Evolutionary conservation across 2,113 vertebrate genomes (phyloP).

Genomic region (Epinephelus moara): DNA sequence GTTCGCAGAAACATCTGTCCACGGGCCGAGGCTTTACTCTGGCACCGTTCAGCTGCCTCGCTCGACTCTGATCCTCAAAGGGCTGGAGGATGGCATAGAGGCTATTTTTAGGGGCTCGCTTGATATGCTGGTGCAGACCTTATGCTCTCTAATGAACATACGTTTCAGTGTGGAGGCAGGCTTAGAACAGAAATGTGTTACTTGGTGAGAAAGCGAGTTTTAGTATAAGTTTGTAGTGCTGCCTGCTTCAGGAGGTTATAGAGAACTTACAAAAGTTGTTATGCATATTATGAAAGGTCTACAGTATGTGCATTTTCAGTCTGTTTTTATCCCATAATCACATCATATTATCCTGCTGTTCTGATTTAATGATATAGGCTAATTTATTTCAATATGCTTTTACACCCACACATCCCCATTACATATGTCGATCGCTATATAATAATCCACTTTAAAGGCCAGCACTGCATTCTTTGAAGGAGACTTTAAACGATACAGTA

Average conservation of each 20-base stretch:
- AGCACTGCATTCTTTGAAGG: slow-evolving; percentile 28
- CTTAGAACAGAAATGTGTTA: slow-evolving; percentile 29
- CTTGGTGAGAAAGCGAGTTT: slow-evolving; percentile 7
- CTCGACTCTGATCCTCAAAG: slow-evolving; percentile 77
- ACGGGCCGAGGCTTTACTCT: slow-evolving; percentile 61
- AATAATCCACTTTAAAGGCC: slow-evolving; percentile 51
- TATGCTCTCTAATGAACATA: slow-evolving; percentile 71
- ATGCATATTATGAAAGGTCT: neutral
- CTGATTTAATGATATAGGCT: neutral
- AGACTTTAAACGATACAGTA: slow-evolving; percentile 13
- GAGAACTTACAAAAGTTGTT: neutral
- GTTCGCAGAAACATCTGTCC: slow-evolving; percentile 83
- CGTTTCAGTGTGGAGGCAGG: slow-evolving; percentile 12
- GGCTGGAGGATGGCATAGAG: slow-evolving; percentile 60
- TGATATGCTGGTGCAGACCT: slow-evolving; percentile 67
- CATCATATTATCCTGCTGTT: neutral
- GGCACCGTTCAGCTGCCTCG: slow-evolving; percentile 73
- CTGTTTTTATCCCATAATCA: neutral
- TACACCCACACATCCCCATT: slow-evolving; percentile 3
- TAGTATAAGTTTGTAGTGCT: neutral
- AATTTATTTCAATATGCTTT: slow-evolving; percentile 6
- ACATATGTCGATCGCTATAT: slow-evolving; percentile 10
- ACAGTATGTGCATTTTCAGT: neutral
- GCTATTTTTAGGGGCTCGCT: slow-evolving; percentile 76
- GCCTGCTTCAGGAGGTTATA: neutral